Base-by-base conservation (phyloP, 2,113 vertebrate genomes). In the Orycteropus afer region DNA sequence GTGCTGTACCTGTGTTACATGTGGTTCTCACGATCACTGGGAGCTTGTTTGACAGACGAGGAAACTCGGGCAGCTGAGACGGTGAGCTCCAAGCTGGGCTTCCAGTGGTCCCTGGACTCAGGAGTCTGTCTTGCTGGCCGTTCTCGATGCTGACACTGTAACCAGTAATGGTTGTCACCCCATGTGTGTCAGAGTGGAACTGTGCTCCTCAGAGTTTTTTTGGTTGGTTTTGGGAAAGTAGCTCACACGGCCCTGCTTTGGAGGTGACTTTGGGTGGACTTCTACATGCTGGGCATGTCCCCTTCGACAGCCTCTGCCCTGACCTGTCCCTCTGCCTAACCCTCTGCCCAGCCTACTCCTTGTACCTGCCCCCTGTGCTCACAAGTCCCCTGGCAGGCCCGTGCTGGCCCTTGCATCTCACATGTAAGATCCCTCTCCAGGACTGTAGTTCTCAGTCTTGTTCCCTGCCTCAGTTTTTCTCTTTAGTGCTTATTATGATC, bases 401-500 rank as follows among this genome's bases (percentile, higher is more conserved):
- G n/a, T 32, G 34, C 17, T 45, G 29, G 69, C 25, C 32, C 0
- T 29, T 42, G 6, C 59, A 4, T 76, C 37, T 57, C 23, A 34
- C 40, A 22, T 10, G 37, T 65, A 34, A 29, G 15, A 23, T 29
- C 15, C 3, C 49, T 3, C 1, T 4, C 9, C 17, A 0, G 0
- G 15, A 4, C 47, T n/a, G 45, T 45, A n/a, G n/a, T 14, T 51
- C 53, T 59, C 63, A 22, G 22, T 29, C 78, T 51, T 0, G 0
- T 29, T 49, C 37, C 51, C 59, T 55, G 59, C 14, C 71, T 59
- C 25, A 65, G 71, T 45, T 45, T 25, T 27, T 22, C 40, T 78
- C 49, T 45, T 86, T 32, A 37, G 77, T 42, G 61, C 40, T n/a
- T 65, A 67, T 0, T 4, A 3, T 45, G 27, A 37, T 51, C 34